Evolutionary conservation across 2,113 vertebrate species (phyloP).

Genomic region (Oreocharis arfaki): DNA sequence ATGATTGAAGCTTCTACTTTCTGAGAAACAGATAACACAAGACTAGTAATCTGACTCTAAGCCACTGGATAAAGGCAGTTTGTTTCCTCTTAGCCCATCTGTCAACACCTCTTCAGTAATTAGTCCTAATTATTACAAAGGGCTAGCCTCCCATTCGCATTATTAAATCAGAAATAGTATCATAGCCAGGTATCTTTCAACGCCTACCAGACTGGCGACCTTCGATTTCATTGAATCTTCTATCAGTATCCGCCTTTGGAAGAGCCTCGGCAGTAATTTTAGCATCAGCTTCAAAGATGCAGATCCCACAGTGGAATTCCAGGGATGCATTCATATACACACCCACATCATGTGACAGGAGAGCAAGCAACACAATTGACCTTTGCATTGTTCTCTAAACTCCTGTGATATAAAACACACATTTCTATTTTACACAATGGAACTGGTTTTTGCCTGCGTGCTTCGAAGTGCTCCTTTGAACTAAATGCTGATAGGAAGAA

Average conservation of each 20-base stretch:
- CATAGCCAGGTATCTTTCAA: constrained; percentile 94
- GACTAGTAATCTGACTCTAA: constrained; percentile 99
- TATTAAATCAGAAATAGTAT: constrained; percentile 99
- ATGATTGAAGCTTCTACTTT: constrained; percentile 88
- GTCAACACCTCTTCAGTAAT: constrained; percentile 99
- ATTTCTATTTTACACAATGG: constrained; percentile 13
- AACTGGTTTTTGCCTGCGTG: not conserved
- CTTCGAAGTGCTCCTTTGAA: constrained; percentile 33
- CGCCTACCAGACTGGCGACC: constrained; percentile 86
- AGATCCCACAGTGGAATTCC: constrained; percentile 82
- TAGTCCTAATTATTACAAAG: constrained; percentile 99
- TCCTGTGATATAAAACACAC: constrained; percentile 39
- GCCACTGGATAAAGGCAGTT: constrained; percentile 99
- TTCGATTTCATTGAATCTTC: constrained; percentile 98
- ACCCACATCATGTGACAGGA: constrained; percentile 55
- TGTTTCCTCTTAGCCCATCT: constrained; percentile 97
- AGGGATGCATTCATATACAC: constrained; percentile 67
- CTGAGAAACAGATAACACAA: constrained; percentile 94
- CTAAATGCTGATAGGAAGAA: constrained; percentile 12
- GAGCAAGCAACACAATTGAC: constrained; percentile 65
- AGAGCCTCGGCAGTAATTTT: constrained; percentile 76
- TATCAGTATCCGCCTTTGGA: constrained; percentile 82
- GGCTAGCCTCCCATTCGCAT: constrained; percentile 98
- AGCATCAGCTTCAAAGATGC: constrained; percentile 89
- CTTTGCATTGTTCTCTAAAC: constrained; percentile 68